phyloP scores from a whole-genome alignment of 2,888 invertebrate genomes.

The Margaritifera margaritifera region DNA sequence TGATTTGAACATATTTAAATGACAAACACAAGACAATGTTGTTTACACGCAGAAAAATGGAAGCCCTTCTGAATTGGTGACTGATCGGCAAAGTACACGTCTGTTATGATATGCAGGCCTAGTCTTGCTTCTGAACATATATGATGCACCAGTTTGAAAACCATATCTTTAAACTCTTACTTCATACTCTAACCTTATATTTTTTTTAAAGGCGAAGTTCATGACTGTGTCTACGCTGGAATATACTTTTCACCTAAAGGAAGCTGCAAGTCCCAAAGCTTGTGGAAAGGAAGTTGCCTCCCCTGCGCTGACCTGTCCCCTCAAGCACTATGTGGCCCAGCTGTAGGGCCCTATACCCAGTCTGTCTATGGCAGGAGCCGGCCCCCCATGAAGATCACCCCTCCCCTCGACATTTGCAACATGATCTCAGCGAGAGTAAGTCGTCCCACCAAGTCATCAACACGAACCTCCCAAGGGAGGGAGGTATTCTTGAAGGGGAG shows the following conservation, averaged over 20 bases:
- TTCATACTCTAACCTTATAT: no score
- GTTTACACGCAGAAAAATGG: no score
- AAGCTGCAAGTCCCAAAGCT: conserved; percentile 66
- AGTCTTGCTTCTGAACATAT: no score
- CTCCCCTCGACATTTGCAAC: conserved; percentile 54
- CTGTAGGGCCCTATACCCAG: conserved; percentile 63
- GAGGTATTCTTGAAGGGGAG: conserved; percentile 65
- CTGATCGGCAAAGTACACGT: no score
- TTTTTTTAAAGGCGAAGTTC: no score
- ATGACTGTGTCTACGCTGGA: no score
- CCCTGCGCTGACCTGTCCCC: conserved; percentile 63
- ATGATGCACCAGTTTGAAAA: no score
- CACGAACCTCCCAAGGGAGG: conserved; percentile 62
- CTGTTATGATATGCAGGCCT: no score
- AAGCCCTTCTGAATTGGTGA: no score
- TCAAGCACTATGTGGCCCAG: conserved; percentile 69
- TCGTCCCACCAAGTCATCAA: conserved; percentile 62
- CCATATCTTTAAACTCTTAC: no score
- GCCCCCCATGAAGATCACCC: conserved; percentile 52
- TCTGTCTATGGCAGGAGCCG: conserved; percentile 60
- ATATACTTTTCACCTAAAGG: conserved; percentile 58
- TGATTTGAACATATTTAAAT: no score
- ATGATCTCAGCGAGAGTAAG: conserved; percentile 62
- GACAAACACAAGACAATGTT: no score
- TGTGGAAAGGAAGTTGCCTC: conserved; percentile 69